Base-by-base conservation (phyloP, 2,797 vertebrate species). In the Anomalospiza imberbis region DNA sequence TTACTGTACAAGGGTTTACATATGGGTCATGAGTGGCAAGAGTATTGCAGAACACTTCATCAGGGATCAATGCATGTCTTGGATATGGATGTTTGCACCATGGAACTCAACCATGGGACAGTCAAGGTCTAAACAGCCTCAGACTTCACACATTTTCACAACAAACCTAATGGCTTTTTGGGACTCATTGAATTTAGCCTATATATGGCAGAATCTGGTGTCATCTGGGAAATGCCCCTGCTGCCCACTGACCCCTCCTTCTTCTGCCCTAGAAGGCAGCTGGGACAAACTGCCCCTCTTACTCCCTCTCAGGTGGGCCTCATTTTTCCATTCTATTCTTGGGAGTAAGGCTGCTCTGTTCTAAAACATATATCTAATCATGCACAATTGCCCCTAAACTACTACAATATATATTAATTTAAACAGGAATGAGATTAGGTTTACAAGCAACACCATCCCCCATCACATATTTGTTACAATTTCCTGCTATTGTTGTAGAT, bases 401-500 rank as follows among this genome's bases (percentile, higher is more conserved):
- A 71, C 79, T 89, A 71, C 72, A 87, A 58, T 61, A 79, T 67
- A 63, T 53, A 84, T 85, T 93, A 72, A 95, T 94, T 91, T 87
- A 72, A 91, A 65, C 62, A 86, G 31, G 68, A 95, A 88, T 71
- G 72, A 91, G 66, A 74, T 94, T 93, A 92, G 24, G 29, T 95
- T 96, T 96, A 88, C 55, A 80, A 70, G 73, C 7, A 73, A 34
- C 34, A 42, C 75, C 67, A 22, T 86, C 83, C 72, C 61, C 61
- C 86, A 87, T 81, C 80, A 67, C 55, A 75, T 94, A 89, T 85
- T 89, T 91, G 79, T 94, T 81, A 93, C 86, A 93, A 82, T 95
- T 97, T 97, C 93, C 91, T 91, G 60, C 87, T 89, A 92, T 97
- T 97, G 94, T 97, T 95, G 60, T 58, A 80, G 84, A 72, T 94